Base-by-base conservation (phyloP, 2,113 vertebrate genomes). In the Eurypyga helias region DNA sequence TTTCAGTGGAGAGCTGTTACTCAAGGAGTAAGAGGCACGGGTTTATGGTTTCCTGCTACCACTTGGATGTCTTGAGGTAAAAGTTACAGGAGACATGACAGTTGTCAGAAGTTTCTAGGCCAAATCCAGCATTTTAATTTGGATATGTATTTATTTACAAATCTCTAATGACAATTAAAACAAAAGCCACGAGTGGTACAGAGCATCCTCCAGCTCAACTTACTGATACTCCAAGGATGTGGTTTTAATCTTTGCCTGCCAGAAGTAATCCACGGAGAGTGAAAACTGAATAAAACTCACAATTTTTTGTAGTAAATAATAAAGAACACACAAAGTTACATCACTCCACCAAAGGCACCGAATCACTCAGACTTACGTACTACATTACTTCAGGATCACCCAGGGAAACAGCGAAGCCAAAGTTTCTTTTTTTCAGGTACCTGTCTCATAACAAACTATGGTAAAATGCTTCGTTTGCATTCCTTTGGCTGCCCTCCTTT, bases 151-250 rank as follows among this genome's bases (percentile, higher is more conserved):
- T 71, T 52, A 55, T 28, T 89, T 83, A 26, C 10, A 83, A 67
- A 55, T 64, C 46, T 51, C 61, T 65, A 52, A 28, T 3, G n/a
- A 58, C 20, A 69, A 55, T 9, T 48, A 34, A 24, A 41, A 73
- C 78, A 84, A 58, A 5, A 2, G 0, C 0, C 29, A 17, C 1
- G 4, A 81, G 23, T 13, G 48, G 31, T 67, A 83, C 4, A 58
- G 17, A 92, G 49, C 43, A 80, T 36, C 43, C 13, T 70, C 75
- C 79, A 78, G 2, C 41, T 81, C 62, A 65, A 4, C 36, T 78
- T 61, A 23, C 57, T 51, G 24, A 34, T 4, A 11, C 48, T 20
- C 16, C 51, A 49, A 0, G 1, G 36, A 67, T n/a, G 49, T 36
- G 46, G 11, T 62, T 75, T 57, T 54, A 54, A 43, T 49, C 48